These are phyloP conservation scores for Leptestheria dahalacensis DNA, from an alignment of 1,140 invertebrate species.

Conservation along the genomic window DNA sequence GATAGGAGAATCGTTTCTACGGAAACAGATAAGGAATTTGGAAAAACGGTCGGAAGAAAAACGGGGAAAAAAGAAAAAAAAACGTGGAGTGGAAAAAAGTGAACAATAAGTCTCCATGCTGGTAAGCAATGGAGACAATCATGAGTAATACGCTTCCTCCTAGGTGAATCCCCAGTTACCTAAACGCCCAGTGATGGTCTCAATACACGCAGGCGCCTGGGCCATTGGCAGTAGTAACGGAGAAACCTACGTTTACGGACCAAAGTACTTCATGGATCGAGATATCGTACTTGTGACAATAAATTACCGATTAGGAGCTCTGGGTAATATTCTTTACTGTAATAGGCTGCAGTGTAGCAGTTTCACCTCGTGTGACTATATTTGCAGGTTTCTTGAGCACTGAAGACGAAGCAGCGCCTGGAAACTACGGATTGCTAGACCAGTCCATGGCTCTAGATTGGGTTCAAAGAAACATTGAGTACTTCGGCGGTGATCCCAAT, in stretches of 20 bases:
- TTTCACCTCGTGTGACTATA: not conserved
- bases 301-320: constrained; percentile 27
- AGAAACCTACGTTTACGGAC: constrained; percentile 38
- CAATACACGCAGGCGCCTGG: constrained; percentile 19
- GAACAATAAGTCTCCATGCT: no score
- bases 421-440: constrained; percentile 31
- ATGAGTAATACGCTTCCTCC: no score
- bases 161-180: not conserved
- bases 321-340: no score
- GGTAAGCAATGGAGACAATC: no score
- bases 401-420: constrained; percentile 22
- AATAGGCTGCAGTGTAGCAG: constrained; percentile 11
- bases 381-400: constrained; percentile 21
- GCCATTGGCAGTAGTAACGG: not conserved
- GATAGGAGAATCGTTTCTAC: no score
- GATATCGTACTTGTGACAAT: constrained; percentile 27
- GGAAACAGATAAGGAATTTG: no score
- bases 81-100: no score
- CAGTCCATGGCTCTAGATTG: constrained; percentile 35
- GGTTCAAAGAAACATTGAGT: constrained; percentile 35
- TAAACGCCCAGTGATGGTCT: constrained; percentile 17
- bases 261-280: no score
- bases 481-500: constrained; percentile 15
- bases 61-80: no score
- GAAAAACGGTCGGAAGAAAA: no score